Conservation (phyloP, 2,113 vertebrate species). For the Ginglymostoma cirratum region DNA sequence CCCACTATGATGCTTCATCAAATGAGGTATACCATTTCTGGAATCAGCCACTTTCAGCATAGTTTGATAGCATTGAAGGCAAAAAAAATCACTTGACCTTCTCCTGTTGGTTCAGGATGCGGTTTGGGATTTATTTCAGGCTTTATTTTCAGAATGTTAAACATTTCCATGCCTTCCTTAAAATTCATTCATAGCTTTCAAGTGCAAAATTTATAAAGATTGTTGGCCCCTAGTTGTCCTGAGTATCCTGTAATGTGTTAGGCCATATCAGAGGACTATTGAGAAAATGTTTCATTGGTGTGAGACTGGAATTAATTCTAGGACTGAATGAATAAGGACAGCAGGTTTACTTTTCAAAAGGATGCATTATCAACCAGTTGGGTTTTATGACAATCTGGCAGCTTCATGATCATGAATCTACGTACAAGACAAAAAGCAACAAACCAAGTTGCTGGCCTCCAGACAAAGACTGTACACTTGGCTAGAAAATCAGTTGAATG, state of each 20-base stretch:
- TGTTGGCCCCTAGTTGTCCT: background rate
- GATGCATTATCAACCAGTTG: background rate
- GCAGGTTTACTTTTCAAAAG: background rate
- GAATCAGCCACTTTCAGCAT: background rate
- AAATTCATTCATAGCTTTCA: background rate
- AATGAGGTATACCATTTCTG: too few relatives aligned
- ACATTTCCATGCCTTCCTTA: background rate
- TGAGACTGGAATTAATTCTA: background rate
- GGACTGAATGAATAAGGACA: background rate
- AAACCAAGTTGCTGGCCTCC: background rate
- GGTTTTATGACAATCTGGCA: background rate
- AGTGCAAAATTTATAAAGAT: background rate
- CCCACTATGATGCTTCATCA: background rate
- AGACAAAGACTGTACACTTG: background rate
- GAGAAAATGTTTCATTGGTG: background rate
- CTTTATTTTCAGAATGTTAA: conserved; percentile 1
- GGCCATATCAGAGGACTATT: background rate
- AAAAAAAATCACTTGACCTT: background rate
- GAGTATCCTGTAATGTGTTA: background rate
- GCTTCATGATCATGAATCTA: background rate
- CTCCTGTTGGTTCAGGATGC: background rate
- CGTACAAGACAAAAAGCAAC: background rate
- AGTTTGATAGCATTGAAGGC: background rate
- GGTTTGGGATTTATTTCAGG: background rate
- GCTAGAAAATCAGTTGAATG: background rate